These are phyloP conservation scores for Chaetodon trifascialis DNA, from an alignment of 2,113 vertebrate species.

Conservation along the genomic window DNA sequence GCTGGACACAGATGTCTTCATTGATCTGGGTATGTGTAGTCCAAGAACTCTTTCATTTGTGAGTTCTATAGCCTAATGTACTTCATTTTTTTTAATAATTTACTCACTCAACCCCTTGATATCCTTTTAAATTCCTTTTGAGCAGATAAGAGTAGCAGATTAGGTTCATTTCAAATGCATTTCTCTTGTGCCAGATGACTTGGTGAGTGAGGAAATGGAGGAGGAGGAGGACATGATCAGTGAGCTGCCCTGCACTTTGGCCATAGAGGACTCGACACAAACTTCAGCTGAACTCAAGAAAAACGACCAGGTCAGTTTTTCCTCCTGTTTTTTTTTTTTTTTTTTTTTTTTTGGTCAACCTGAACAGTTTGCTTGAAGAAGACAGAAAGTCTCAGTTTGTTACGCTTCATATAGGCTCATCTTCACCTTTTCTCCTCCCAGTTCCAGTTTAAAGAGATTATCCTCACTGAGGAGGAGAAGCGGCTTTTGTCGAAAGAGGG, in stretches of 20 bases:
- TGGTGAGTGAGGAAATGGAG: constrained; percentile 78
- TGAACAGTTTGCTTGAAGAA: too few relatives aligned
- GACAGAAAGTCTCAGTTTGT: background rate
- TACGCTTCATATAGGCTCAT: background rate
- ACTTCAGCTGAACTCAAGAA: constrained; percentile 33
- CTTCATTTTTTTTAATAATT: background rate
- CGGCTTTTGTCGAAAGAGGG: constrained; percentile 90
- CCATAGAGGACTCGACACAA: constrained; percentile 78
- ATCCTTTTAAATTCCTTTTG: background rate
- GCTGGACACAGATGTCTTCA: constrained; percentile 83
- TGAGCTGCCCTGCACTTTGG: constrained; percentile 81
- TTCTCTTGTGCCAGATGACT: constrained; percentile 73
- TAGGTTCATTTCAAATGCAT: background rate
- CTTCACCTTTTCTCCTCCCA: constrained; percentile 46
- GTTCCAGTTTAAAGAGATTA: constrained; percentile 84
- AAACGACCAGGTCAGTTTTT: constrained; percentile 68
- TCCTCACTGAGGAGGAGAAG: constrained; percentile 90
- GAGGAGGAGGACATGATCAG: constrained; percentile 62
- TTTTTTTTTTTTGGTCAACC: too few relatives aligned
- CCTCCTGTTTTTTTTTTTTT: too few relatives aligned
- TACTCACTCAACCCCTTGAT: background rate
- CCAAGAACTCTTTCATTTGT: background rate
- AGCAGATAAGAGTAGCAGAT: background rate
- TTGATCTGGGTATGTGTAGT: constrained; percentile 85
- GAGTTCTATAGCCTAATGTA: background rate